phyloP scores from a whole-genome alignment of 2,888 invertebrate species.

The Lithophane socia region DNA sequence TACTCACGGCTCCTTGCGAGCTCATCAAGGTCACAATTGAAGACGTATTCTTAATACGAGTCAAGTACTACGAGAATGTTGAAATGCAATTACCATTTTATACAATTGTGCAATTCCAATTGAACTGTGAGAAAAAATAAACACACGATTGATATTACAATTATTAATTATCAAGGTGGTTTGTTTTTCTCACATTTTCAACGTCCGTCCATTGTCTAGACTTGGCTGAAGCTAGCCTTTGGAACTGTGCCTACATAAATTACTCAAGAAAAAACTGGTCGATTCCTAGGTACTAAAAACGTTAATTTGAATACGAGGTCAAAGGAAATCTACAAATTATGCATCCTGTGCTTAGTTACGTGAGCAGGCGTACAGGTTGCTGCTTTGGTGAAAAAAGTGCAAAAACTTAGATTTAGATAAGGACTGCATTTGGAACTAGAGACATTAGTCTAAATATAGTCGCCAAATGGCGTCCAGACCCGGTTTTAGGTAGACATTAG shows the following conservation, averaged over 20 bases:
- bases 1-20: slow-evolving; percentile 47
- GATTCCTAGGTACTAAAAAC: slow-evolving; percentile 68
- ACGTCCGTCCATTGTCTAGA: slow-evolving; percentile 85
- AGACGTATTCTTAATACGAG: slow-evolving; percentile 63
- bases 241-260: slow-evolving; percentile 69
- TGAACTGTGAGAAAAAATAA: slow-evolving; percentile 69
- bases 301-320: slow-evolving; percentile 78
- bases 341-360: slow-evolving; percentile 45
- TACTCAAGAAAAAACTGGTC: slow-evolving; percentile 70
- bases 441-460: slow-evolving; percentile 33
- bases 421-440: slow-evolving; percentile 37
- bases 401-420: slow-evolving; percentile 24
- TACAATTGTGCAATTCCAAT: slow-evolving; percentile 66
- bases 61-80: slow-evolving; percentile 64
- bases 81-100: slow-evolving; percentile 66
- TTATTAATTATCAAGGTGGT: slow-evolving; percentile 70
- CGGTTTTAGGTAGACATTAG: slow-evolving; percentile 34
- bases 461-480: slow-evolving; percentile 39
- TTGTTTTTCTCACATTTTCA: slow-evolving; percentile 80
- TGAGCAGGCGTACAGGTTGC: background rate
- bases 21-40: slow-evolving; percentile 72
- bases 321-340: slow-evolving; percentile 69
- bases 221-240: slow-evolving; percentile 59
- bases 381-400: slow-evolving; percentile 27
- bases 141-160: slow-evolving; percentile 70